phyloP scores from a whole-genome alignment of 2,113 vertebrate genomes.

The Triplophysa siluroides region DNA sequence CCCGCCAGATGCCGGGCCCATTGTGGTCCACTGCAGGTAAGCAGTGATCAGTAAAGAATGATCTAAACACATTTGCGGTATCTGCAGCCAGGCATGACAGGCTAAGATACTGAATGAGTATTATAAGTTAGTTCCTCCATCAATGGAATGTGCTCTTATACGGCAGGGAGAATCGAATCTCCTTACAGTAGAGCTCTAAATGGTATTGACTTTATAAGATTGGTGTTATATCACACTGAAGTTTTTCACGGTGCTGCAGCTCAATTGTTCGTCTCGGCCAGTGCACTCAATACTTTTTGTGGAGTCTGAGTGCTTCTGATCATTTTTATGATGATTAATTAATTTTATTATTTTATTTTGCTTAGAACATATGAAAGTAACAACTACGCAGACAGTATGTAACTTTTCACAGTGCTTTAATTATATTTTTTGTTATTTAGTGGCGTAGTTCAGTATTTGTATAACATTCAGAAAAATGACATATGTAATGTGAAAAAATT shows the following conservation, averaged over 20 bases:
- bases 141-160: not conserved
- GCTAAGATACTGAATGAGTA: not conserved
- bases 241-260: not conserved
- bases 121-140: not conserved
- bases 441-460: too few species aligned
- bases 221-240: not conserved
- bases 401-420: too few species aligned
- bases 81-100: not conserved
- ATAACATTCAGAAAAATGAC: too few species aligned
- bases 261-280: not conserved
- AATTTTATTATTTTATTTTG: not conserved
- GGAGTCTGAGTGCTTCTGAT: not conserved
- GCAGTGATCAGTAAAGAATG: constrained; percentile 57
- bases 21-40: constrained; percentile 98
- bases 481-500: too few species aligned
- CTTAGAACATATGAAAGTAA: not conserved
- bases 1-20: constrained; percentile 94
- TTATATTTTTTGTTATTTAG: too few species aligned
- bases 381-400: too few species aligned
- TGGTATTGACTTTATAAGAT: not conserved
- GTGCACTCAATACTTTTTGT: not conserved
- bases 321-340: not conserved
- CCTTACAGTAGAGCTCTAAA: not conserved
- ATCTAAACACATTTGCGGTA: not conserved
- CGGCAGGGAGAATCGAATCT: not conserved